Base-by-base conservation (phyloP, 1,140 invertebrate genomes). In the Drosophila hydei region DNA sequence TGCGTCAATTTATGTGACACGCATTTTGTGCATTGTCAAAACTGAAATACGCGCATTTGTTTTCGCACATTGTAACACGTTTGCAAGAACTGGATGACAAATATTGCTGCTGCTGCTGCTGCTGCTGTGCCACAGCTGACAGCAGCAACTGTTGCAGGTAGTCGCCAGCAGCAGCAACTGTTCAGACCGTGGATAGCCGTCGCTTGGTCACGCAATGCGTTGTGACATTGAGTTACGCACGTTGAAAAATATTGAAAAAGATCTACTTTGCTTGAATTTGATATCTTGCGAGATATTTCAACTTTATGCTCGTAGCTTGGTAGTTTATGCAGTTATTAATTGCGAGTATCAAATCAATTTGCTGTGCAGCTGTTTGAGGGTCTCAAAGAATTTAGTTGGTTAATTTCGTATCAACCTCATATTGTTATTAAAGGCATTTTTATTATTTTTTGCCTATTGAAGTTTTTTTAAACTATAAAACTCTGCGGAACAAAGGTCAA, bases 1-100 rank as follows among this genome's bases (percentile, higher is more conserved):
- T 72, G 68, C 61, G 30, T 63, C 75, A 75, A 85, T 80, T 77
- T 87, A 80, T 84, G 67, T 68, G 79, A 36, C 77, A 51, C 59
- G 52, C 51, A 62, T 61, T 67, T 62, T 64, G 42, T 60, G 65
- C 59, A 62, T 69, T 69, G 65, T 69, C 65, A 69, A 52, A 62
- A 54, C 27, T 69, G 50, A 69, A 52, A 69, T 64, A 62, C 42
- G 51, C 50, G 59, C 58, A 74, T 87, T 67, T 72, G 63, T 78
- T 81, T 81, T 81, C 79, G 70, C 79, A 81, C 79, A 71, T 80
- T 56, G 69, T 52, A 69, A 78, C 75, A 40, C 43, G 42, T 21
- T 33, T 14, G 12, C 33, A 18, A 14, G 12, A 42, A 30, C 48
- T 33, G 19, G 43, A 63, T 18, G 48, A 36, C 21, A n/a, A 43